Evolutionary conservation across 2,113 vertebrate genomes (phyloP).

Genomic region (Coryphaenoides rupestris): DNA sequence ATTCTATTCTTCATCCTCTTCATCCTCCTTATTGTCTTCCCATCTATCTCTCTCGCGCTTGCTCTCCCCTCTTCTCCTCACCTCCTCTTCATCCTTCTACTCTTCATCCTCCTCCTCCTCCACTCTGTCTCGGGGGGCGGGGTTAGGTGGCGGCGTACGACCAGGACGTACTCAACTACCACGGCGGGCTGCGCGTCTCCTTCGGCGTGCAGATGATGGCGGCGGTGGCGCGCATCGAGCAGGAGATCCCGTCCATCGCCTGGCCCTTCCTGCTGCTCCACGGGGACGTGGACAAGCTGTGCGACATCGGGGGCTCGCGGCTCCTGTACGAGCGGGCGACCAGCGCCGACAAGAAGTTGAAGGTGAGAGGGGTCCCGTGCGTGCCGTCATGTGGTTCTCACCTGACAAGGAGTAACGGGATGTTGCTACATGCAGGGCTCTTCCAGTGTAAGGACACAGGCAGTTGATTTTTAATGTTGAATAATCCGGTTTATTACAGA

Average conservation of each 20-base stretch:
- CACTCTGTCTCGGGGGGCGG: no score
- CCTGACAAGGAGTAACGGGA: no score
- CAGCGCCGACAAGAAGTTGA: slow-evolving; percentile 88
- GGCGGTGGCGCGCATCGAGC: slow-evolving; percentile 79
- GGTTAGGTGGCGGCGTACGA: slow-evolving; percentile 83
- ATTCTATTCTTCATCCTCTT: no score
- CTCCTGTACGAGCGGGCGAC: slow-evolving; percentile 80
- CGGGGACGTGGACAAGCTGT: slow-evolving; percentile 86
- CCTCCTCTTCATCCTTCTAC: no score
- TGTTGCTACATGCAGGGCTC: no score
- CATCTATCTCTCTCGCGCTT: background rate
- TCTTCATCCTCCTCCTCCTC: no score
- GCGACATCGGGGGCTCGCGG: slow-evolving; percentile 85
- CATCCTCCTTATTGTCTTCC: background rate
- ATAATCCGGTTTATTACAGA: no score
- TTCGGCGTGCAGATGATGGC: slow-evolving; percentile 86
- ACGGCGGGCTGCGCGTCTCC: slow-evolving; percentile 82
- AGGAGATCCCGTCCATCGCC: slow-evolving; percentile 79
- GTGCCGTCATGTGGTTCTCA: no score
- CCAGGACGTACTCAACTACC: slow-evolving; percentile 81
- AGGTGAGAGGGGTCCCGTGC: slow-evolving; percentile 68
- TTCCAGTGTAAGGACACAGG: no score
- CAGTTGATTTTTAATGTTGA: no score
- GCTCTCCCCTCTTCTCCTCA: no score
- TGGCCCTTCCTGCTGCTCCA: slow-evolving; percentile 92